Evolutionary conservation across 2,113 vertebrate species (phyloP).

Genomic region (Connochaetes taurinus): DNA sequence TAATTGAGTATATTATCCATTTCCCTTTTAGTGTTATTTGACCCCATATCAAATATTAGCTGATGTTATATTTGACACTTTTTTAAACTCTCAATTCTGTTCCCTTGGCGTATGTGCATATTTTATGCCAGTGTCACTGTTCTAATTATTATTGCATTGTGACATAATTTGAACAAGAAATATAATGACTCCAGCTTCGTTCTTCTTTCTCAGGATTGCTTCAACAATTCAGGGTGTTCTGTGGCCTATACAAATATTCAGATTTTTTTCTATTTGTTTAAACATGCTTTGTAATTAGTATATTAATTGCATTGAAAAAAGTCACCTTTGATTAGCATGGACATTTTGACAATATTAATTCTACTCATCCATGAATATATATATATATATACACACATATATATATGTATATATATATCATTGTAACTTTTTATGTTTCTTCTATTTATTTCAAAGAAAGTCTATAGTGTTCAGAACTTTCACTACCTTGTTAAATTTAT

Average conservation of each 20-base stretch:
- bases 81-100: background rate
- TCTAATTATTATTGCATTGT: background rate
- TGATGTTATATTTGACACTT: background rate
- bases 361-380: background rate
- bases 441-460: background rate
- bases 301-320: background rate
- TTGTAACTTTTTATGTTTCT: background rate
- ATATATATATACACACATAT: background rate
- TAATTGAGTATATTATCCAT: background rate
- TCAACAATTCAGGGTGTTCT: background rate
- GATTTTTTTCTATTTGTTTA: background rate
- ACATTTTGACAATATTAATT: background rate
- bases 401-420: background rate
- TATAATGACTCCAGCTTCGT: background rate
- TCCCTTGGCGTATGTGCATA: background rate
- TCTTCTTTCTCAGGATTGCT: background rate
- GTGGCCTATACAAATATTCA: background rate
- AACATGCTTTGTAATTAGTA: background rate
- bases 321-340: background rate
- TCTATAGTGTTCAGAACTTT: background rate
- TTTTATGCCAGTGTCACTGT: background rate
- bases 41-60: background rate
- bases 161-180: background rate
- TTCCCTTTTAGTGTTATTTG: background rate
- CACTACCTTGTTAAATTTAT: background rate